phyloP scores from a whole-genome alignment of 2,797 vertebrate genomes.

The Bufotes viridis region DNA sequence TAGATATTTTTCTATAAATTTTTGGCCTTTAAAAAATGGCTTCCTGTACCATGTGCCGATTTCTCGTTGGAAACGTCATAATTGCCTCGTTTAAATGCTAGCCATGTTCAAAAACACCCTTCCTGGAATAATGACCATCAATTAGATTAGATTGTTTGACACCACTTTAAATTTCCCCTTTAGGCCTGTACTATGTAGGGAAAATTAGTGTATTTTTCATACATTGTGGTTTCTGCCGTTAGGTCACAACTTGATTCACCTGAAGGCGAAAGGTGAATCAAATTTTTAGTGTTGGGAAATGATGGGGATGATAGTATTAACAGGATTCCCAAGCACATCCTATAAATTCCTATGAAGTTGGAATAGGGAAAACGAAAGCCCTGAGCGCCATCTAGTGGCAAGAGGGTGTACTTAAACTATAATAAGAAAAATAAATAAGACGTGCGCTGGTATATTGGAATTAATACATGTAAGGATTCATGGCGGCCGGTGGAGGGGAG shows the following conservation, averaged over 20 bases:
- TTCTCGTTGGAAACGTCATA: neutral
- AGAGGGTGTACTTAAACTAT: neutral
- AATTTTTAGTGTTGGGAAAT: neutral
- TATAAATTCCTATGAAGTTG: neutral
- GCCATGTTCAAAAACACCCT: neutral
- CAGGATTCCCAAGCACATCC: neutral
- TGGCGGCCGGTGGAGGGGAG: too few species aligned
- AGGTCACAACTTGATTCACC: neutral
- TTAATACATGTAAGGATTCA: too few species aligned
- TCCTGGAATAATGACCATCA: neutral
- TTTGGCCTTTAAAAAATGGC: neutral
- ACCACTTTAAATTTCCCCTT: neutral
- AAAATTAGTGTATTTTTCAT: neutral
- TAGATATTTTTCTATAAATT: neutral
- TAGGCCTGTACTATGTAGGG: neutral
- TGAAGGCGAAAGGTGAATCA: neutral
- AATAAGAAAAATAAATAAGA: neutral
- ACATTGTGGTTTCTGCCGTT: neutral
- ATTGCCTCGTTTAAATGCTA: neutral
- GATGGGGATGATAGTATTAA: neutral
- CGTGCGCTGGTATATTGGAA: too few species aligned
- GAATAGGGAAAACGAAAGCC: neutral
- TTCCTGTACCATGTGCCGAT: neutral
- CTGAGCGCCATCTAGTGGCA: conserved; percentile 42
- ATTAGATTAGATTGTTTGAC: too few species aligned